These are phyloP conservation scores for Neolamprologus variostigma DNA, from an alignment of 2,113 vertebrate genomes.

Conservation along the genomic window DNA sequence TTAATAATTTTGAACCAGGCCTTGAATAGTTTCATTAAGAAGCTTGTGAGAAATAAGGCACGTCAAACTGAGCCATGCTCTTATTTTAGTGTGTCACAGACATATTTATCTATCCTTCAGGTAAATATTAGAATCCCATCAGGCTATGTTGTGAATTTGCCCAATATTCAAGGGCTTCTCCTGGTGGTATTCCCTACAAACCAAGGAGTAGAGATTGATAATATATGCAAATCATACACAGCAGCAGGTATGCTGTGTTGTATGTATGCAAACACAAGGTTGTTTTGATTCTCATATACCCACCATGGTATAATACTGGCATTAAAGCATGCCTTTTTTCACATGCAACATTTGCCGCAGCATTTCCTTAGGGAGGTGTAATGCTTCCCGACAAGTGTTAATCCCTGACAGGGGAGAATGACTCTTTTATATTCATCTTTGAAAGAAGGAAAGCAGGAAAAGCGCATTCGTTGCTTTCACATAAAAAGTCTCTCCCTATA, in stretches of 20 bases:
- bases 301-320: not conserved
- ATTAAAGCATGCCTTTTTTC: not conserved
- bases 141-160: not conserved
- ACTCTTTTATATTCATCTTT: not conserved
- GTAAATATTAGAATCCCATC: not conserved
- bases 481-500: not conserved
- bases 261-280: not conserved
- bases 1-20: not conserved
- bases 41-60: not conserved
- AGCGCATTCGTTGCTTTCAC: not conserved
- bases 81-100: not conserved
- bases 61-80: not conserved
- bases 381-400: not conserved
- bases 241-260: not conserved
- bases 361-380: not conserved
- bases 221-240: not conserved
- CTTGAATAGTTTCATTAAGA: not conserved
- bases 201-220: not conserved
- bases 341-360: not conserved
- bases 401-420: not conserved
- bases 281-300: not conserved
- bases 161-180: not conserved
- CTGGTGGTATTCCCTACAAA: not conserved
- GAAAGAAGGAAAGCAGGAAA: not conserved
- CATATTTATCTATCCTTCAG: not conserved